phyloP scores from a whole-genome alignment of 2,113 vertebrate species.

The Vombatus ursinus region DNA sequence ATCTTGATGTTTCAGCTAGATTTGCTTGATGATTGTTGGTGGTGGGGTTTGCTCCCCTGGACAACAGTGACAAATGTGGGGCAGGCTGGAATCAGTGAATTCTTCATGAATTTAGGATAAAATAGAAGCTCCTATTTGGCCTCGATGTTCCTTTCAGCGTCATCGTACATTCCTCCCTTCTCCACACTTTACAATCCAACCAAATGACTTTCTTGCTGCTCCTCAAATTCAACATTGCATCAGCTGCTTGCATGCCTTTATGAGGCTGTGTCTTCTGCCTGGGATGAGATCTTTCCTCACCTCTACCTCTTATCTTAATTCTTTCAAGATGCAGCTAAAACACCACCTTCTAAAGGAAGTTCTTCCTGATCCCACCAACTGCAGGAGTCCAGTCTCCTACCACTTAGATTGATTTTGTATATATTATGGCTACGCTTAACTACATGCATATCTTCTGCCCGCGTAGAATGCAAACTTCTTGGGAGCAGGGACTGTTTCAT shows the following conservation, averaged over 20 bases:
- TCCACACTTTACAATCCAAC: neutral
- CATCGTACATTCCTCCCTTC: neutral
- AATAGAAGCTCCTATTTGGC: neutral
- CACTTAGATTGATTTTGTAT: neutral
- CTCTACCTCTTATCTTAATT: neutral
- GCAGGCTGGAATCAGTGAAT: neutral
- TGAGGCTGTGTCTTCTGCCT: neutral
- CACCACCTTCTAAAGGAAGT: neutral
- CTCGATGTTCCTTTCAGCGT: neutral
- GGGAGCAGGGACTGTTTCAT: neutral
- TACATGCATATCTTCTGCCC: neutral
- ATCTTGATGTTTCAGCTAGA: neutral
- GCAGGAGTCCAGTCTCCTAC: neutral
- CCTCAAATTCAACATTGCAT: neutral
- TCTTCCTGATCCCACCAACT: neutral
- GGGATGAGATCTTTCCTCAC: neutral
- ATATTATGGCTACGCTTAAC: neutral
- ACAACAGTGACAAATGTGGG: neutral
- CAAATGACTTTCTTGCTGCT: neutral
- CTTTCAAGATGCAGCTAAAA: neutral
- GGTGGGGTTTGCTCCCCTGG: neutral
- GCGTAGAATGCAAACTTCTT: neutral
- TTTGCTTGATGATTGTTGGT: neutral
- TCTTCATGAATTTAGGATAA: neutral
- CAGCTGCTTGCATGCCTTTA: neutral